A percentile compares a stretch with the other conserved stretches of the same genome.
These are phyloP conservation scores for Euproctis similis DNA, from an alignment of 2,888 invertebrate species.

Conservation along the genomic window DNA sequence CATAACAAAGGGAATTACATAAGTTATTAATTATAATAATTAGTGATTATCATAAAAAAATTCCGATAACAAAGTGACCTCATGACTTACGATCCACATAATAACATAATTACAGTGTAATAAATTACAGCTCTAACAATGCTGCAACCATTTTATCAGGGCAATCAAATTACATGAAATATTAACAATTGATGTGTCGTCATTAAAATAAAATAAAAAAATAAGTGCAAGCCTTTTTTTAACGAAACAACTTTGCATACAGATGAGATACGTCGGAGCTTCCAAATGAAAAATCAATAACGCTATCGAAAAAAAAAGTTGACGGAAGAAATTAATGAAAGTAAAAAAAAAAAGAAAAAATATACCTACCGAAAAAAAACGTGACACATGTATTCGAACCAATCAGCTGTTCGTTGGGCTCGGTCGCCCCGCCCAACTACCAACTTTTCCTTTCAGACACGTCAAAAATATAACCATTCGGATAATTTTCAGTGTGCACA, in stretches of 20 bases:
- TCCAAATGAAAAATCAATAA: slow-evolving; percentile 16
- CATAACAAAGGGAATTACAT: too few species aligned
- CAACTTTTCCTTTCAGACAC: slow-evolving; percentile 62
- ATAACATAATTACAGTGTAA: slow-evolving; percentile 25
- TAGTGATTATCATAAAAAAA: not conserved
- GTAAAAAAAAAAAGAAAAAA: slow-evolving; percentile 38
- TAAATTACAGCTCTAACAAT: slow-evolving; percentile 22
- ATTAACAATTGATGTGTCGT: slow-evolving; percentile 17
- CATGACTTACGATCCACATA: slow-evolving; percentile 20
- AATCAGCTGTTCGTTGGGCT: slow-evolving; percentile 64
- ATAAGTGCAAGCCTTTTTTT: not conserved
- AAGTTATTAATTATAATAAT: not conserved
- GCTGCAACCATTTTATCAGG: slow-evolving; percentile 21
- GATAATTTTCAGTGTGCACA: slow-evolving; percentile 28
- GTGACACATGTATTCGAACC: slow-evolving; percentile 63
- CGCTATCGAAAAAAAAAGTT: slow-evolving; percentile 20
- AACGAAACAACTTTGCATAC: not conserved
- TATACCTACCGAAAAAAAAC: slow-evolving; percentile 69
- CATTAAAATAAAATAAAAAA: slow-evolving; percentile 1
- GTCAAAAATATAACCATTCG: slow-evolving; percentile 56
- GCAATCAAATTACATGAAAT: slow-evolving; percentile 22
- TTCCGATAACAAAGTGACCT: slow-evolving; percentile 11
- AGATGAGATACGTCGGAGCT: not conserved
- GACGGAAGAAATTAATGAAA: slow-evolving; percentile 27
- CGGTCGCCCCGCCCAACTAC: slow-evolving; percentile 59